Conservation (phyloP, 2,797 vertebrate genomes). For the Spheniscus humboldti region DNA sequence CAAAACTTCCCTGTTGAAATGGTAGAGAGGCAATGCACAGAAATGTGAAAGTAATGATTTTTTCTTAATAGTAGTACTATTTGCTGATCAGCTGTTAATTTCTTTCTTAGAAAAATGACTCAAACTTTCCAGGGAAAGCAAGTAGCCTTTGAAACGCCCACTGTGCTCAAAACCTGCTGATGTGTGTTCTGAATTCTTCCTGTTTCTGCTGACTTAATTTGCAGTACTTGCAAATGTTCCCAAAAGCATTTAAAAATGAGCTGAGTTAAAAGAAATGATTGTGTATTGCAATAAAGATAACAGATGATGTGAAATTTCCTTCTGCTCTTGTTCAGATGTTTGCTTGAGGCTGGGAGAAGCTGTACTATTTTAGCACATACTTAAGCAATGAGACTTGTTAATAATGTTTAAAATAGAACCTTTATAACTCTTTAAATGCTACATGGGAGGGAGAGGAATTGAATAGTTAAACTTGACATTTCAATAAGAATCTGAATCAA, state of each 20-base stretch:
- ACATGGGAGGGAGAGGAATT: background rate
- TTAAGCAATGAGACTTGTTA: background rate
- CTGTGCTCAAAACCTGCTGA: slow-evolving; percentile 54
- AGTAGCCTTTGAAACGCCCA: slow-evolving; percentile 2
- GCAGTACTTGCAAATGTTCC: slow-evolving; percentile 22
- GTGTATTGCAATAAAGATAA: slow-evolving; percentile 12
- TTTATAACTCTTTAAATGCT: background rate
- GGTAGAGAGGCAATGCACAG: background rate
- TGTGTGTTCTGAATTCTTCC: slow-evolving; percentile 13
- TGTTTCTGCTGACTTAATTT: slow-evolving; percentile 49
- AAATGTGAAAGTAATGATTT: background rate
- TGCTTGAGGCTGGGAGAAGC: background rate
- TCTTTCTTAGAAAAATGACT: background rate
- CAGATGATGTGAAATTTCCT: slow-evolving; percentile 18
- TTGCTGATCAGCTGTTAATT: background rate
- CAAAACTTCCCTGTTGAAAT: background rate
- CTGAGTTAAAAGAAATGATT: slow-evolving; percentile 40
- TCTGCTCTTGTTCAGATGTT: background rate
- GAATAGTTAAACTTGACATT: background rate
- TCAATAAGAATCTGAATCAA: background rate
- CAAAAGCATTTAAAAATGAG: slow-evolving; percentile 1
- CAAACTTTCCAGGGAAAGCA: background rate
- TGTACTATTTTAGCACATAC: background rate
- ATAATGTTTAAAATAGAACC: background rate
- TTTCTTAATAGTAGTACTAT: background rate